Base-by-base conservation (phyloP, 2,797 vertebrate genomes). In the Eulemur coronatus region DNA sequence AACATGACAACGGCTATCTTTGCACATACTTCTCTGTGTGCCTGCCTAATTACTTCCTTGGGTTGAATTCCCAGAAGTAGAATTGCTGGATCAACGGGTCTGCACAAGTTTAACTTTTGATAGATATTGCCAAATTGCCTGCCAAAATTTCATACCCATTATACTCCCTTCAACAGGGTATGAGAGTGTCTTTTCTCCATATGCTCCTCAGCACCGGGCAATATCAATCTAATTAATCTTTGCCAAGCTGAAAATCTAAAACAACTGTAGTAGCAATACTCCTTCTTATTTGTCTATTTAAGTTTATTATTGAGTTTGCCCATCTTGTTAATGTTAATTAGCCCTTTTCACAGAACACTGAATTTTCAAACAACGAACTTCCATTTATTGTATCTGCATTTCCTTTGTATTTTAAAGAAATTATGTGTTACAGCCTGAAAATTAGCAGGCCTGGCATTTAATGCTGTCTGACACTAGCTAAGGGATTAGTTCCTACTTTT, bases 101-200 rank as follows among this genome's bases (percentile, higher is more conserved):
- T 88, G 57, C 48, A 73, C 55, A 81, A 61, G 35, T 97, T 94
- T 90, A 84, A 95, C 69, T 95, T 95, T 73, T 84, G 33, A 43
- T 38, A 80, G 76, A 41, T 84, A 70, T 48, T 97, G 87, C 94
- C 95, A 95, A 84, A 78, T 88, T n/a, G 41, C 70, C 67, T 97
- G 95, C 84, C 95, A 90, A 82, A 41, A 81, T 88, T 91, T 84
- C 55, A 91, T 81, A 76, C n/a, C 80, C 69, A 28, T 94, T 78
- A 69, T 85, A 43, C 20, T 84, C 85, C 79, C 28, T 94, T 97
- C 52, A 93, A 41, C 28, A n/a, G 84, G 30, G 35, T 41, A 8
- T 1, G 70, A 87, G 85, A 88, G 73, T 55, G 65, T 73, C 89
- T 95, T 89, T 96, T 48, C 84, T 89, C 87, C 76, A 63, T 72